These are phyloP conservation scores for Tetragonula clypearis DNA, from an alignment of 1,140 invertebrate genomes.

Conservation along the genomic window DNA sequence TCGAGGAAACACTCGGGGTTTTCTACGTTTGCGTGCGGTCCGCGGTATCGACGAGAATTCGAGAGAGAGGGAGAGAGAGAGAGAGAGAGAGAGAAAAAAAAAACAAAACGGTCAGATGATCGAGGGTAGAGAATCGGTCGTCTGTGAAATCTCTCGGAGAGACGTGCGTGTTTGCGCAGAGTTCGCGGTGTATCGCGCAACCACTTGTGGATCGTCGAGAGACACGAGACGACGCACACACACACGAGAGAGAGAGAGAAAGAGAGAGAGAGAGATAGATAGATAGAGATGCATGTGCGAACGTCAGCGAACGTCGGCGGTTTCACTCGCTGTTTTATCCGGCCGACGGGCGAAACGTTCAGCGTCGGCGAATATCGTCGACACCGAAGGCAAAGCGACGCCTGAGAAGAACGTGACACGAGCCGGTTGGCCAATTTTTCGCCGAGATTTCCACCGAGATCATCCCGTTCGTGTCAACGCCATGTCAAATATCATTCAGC, in stretches of 20 bases:
- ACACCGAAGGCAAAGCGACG: no score
- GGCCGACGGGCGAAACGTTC: neutral
- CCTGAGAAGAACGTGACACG: neutral
- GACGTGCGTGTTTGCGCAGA: neutral
- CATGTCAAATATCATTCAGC: conserved; percentile 62
- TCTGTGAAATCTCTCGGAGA: conserved; percentile 18
- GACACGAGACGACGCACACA: conserved; percentile 29
- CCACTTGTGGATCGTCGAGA: conserved; percentile 74
- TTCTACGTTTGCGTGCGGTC: no score
- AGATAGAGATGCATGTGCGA: conserved; percentile 13
- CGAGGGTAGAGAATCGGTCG: neutral
- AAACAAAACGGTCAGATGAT: neutral
- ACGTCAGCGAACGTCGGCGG: conserved; percentile 40
- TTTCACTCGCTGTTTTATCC: neutral
- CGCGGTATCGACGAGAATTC: no score
- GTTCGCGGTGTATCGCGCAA: conserved; percentile 56
- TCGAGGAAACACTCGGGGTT: no score
- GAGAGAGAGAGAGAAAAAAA: no score
- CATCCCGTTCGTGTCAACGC: conserved; percentile 65
- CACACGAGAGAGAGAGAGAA: no score
- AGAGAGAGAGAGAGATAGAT: no score
- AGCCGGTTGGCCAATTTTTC: neutral
- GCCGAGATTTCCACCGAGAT: conserved; percentile 17
- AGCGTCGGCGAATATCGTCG: neutral
- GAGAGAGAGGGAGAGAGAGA: no score